Evolutionary conservation across 2,888 invertebrate species (phyloP).

Genomic region (Ariolimax columbianus): DNA sequence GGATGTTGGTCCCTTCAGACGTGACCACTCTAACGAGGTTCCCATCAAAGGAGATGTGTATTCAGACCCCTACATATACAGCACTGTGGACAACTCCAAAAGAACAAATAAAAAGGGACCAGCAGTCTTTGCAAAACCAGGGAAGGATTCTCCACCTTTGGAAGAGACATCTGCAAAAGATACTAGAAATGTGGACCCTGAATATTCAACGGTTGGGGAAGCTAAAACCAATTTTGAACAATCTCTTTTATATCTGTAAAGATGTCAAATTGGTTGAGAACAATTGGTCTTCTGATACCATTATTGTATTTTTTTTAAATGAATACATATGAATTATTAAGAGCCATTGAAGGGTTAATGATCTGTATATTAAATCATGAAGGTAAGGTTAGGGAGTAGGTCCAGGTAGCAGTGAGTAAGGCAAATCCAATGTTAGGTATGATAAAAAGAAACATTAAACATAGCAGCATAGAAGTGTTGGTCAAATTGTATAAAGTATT

Average conservation of each 20-base stretch:
- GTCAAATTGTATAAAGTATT: no score
- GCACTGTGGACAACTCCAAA: slow-evolving; percentile 10
- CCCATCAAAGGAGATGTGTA: slow-evolving; percentile 38
- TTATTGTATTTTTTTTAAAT: no score
- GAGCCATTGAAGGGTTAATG: no score
- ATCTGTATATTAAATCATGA: no score
- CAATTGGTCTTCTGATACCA: no score
- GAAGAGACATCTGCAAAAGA: background rate
- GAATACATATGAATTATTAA: no score
- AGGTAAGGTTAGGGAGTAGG: no score
- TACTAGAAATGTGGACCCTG: background rate
- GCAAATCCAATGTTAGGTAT: no score
- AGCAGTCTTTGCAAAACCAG: background rate
- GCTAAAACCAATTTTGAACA: background rate
- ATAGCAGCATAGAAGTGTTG: no score
- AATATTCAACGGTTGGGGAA: background rate
- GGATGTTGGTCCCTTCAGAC: slow-evolving; percentile 42
- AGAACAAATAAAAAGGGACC: background rate
- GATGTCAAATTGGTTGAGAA: no score
- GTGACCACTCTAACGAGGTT: slow-evolving; percentile 26
- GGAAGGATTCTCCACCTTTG: background rate
- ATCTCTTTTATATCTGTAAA: background rate
- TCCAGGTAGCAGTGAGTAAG: no score
- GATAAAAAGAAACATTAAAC: no score
- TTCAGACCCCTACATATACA: slow-evolving; percentile 42